Base-by-base conservation (phyloP, 2,888 invertebrate genomes). In the Ecliptopera silaceata region DNA sequence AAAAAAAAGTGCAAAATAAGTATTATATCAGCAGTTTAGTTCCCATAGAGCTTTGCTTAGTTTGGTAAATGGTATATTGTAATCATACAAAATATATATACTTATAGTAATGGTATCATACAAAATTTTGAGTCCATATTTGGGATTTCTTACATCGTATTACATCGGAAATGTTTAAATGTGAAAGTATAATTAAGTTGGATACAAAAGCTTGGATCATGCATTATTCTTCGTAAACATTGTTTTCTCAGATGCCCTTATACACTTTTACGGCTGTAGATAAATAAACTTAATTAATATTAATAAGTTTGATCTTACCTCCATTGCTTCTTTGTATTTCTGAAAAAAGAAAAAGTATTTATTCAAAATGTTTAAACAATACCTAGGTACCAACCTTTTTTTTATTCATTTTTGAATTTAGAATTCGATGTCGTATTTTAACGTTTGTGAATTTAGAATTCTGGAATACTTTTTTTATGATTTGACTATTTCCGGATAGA, bases 311-410 rank as follows among this genome's bases (percentile, higher is more conserved):
- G 26, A 26, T 26, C 85, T 75, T 74, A 91, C 90, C 81, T 89
- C 89, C 87, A 91, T 87, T 1, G 85, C 82, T 65, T 91, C 88
- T 71, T 88, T 88, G 66, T 86, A 91, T 86, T 86, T 90, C 92
- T 92, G 89, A 66, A 90, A 83, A 42, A 64, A 67, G 73, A 66
- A 61, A 34, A 63, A 61, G 56, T 0, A 26, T 5, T 26, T 26
- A 26, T 8, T 26, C 45, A 29, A 34, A 44, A 32, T 1, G 36
- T 38, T 42, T 42, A 39, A 8, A 3, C 12, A 34, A 6, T 26
- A 26, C 1, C 10, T 6, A 26, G 10, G 26, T 26, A 6, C 8
- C 10, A 26, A 26, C 26, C 10, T 1, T 8, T 26, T 1, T 26
- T n/a, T n/a, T n/a, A n/a, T n/a, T n/a, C 2, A 8, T 29, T 29